phyloP scores from a whole-genome alignment of 2,888 invertebrate genomes.

The Podabrus alpinus region DNA sequence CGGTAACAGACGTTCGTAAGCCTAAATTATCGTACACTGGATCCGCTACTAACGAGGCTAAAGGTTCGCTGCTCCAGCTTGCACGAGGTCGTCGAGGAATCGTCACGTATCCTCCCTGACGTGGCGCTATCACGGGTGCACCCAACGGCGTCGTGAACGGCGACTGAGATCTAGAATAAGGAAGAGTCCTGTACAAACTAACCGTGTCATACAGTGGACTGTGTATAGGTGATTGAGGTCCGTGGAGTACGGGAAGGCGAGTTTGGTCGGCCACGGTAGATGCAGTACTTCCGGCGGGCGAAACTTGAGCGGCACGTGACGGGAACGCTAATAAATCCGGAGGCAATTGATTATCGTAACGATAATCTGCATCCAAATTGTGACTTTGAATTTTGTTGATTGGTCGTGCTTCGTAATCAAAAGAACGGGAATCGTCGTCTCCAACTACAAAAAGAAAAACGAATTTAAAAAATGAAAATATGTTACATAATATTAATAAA shows the following conservation, averaged over 20 bases:
- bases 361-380: conserved; percentile 60
- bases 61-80: conserved; percentile 77
- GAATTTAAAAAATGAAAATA: background rate
- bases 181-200: conserved; percentile 76
- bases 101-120: conserved; percentile 80
- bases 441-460: conserved; percentile 50
- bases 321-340: conserved; percentile 84
- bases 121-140: conserved; percentile 57
- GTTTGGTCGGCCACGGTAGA: conserved; percentile 79
- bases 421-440: conserved; percentile 72
- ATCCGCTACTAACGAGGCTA: conserved; percentile 63
- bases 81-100: conserved; percentile 83
- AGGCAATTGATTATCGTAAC: conserved; percentile 68
- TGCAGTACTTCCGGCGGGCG: conserved; percentile 80
- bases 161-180: conserved; percentile 78
- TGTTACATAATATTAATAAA: too few species aligned
- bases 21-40: conserved; percentile 88
- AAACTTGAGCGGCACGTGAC: conserved; percentile 68
- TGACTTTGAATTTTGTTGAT: conserved; percentile 60
- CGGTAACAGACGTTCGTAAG: conserved; percentile 81
- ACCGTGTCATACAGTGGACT: conserved; percentile 71
- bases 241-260: conserved; percentile 59
- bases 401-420: conserved; percentile 66
- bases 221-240: conserved; percentile 60
- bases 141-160: conserved; percentile 73